A percentile compares a stretch with the other conserved stretches of the same genome.
Evolutionary conservation across 2,888 invertebrate species (phyloP).

Genomic region (Watsonalla cultraria): DNA sequence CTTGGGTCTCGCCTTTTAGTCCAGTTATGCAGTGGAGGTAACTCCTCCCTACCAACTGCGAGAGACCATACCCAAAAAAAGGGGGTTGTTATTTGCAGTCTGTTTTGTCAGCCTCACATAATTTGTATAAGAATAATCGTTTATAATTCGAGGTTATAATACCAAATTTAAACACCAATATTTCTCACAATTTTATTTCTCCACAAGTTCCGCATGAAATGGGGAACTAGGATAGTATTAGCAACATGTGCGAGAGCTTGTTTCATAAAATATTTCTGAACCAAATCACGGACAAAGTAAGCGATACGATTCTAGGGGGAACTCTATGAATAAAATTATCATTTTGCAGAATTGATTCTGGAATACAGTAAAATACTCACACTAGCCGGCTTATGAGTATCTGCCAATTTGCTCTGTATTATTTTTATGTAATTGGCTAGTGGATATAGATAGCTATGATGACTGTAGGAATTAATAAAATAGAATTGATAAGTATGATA

Average conservation of each 20-base stretch:
- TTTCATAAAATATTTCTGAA: slow-evolving; percentile 67
- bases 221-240: slow-evolving; percentile 27
- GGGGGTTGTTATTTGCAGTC: too few species aligned
- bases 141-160: too few species aligned
- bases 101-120: too few species aligned
- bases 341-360: slow-evolving; percentile 75
- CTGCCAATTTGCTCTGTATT: slow-evolving; percentile 29
- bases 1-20: too few species aligned
- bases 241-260: slow-evolving; percentile 39
- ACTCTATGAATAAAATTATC: slow-evolving; percentile 79
- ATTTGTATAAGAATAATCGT: too few species aligned
- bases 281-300: slow-evolving; percentile 74
- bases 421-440: slow-evolving; percentile 29
- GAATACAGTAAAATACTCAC: slow-evolving; percentile 63
- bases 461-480: neutral
- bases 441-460: neutral
- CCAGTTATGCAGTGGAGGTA: too few species aligned
- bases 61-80: too few species aligned
- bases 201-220: slow-evolving; percentile 4
- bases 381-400: slow-evolving; percentile 56
- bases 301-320: slow-evolving; percentile 72
- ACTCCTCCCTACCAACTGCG: too few species aligned
- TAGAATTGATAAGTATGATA: too few species aligned
- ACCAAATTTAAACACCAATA: too few species aligned
- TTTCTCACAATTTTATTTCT: too few species aligned